Conservation (phyloP, 2,797 vertebrate species). For the Huso huso region DNA sequence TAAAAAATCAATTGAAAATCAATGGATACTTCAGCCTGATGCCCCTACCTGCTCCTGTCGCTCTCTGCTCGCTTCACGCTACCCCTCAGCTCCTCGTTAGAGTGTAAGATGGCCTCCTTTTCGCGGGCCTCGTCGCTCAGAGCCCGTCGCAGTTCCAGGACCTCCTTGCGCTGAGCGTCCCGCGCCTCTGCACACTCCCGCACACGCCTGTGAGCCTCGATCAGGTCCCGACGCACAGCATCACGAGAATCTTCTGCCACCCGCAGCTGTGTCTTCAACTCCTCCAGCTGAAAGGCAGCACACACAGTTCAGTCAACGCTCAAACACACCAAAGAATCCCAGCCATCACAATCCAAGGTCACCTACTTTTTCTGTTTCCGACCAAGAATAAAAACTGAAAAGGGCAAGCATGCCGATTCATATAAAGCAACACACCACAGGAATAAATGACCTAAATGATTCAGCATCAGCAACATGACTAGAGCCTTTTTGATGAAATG, state of each 20-base stretch:
- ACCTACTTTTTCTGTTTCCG: no score
- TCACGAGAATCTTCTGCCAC: constrained; percentile 49
- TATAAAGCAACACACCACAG: no score
- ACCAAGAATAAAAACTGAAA: no score
- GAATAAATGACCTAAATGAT: no score
- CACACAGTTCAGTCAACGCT: no score
- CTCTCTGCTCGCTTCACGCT: constrained; percentile 54
- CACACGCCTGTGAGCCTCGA: constrained; percentile 54
- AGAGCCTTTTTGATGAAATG: no score
- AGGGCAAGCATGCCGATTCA: no score
- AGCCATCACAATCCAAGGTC: no score
- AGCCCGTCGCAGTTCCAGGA: constrained; percentile 46
- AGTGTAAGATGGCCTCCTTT: constrained; percentile 57
- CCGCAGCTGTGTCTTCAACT: constrained; percentile 48
- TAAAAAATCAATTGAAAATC: not conserved
- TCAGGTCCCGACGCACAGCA: constrained; percentile 46
- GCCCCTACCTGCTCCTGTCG: constrained; percentile 67
- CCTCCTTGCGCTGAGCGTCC: constrained; percentile 56
- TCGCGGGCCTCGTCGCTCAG: constrained; percentile 54
- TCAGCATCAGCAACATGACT: no score
- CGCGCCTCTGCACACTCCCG: constrained; percentile 47
- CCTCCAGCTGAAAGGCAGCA: constrained; percentile 47
- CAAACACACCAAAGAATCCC: no score
- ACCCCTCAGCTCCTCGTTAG: constrained; percentile 61
- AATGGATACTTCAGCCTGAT: not conserved